Base-by-base conservation (phyloP, 2,888 invertebrate species). In the Scaptodrosophila latifasciaeformis region DNA sequence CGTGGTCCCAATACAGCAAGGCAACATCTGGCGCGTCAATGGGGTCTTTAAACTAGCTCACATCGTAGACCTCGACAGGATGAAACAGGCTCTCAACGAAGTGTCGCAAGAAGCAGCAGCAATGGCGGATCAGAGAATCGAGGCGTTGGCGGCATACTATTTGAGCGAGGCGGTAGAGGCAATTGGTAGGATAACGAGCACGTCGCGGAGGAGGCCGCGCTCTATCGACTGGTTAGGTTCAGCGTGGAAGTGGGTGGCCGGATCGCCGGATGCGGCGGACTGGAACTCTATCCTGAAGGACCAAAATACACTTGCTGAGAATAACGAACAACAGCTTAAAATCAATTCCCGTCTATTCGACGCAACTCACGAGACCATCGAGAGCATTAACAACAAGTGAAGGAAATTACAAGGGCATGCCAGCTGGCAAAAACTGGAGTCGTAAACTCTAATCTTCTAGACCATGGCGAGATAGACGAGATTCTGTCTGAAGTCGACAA, bases 11-110 rank as follows among this genome's bases (percentile, higher is more conserved):
- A n/a, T 37, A 9, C 50, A 50, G 19, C 29, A 30, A 35, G 44
- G 29, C 13, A 10, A 15, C 18, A 35, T 46, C 10, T 49, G 40
- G 45, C 58, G 42, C 10, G 21, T 34, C 15, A 54, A 47, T 35
- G 43, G 47, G 12, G 31, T 24, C 12, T 43, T 44, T 12, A 37
- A 34, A 2, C 13, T 42, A 13, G 42, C 42, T 17, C 40, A 49
- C 15, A 21, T 50, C n/a, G 37, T 50, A 6, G 40, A 47, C 24
- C n/a, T 52, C 10, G 35, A 42, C n/a, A 6, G 45, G 2, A 39
- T 51, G 10, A 18, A 30, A 9, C 9, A 17, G 6, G 10, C 24
- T 18, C n/a, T 35, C 12, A 29, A 12, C 1, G 15, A 12, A 6
- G 4, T 40, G 6, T 9, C 29, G 2, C 3, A 53, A 3, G 47